A percentile compares a stretch with the other conserved stretches of the same genome.
Evolutionary conservation across 2,797 vertebrate species (phyloP).

Genomic region (Falco rusticolus): DNA sequence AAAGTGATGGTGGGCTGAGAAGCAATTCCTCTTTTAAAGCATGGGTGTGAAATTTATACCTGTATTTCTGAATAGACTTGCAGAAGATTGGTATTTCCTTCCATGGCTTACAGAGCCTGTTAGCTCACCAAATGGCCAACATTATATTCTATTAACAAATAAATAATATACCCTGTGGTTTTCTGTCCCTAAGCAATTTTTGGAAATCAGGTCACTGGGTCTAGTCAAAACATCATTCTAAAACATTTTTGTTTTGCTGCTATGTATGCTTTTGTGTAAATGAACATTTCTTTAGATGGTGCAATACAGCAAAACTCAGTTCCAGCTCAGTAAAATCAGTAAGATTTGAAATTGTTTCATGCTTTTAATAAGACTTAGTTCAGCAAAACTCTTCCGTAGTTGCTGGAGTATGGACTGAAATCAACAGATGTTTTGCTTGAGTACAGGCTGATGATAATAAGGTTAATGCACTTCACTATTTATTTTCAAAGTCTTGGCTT

Average conservation of each 20-base stretch:
- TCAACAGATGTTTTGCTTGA: background rate
- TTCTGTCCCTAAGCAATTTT: background rate
- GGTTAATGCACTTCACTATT: background rate
- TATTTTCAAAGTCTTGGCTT: background rate
- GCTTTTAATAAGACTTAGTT: background rate
- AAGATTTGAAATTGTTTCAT: background rate
- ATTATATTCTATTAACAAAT: background rate
- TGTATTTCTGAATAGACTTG: background rate
- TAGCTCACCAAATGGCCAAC: background rate
- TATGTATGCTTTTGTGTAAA: background rate
- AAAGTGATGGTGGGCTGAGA: background rate
- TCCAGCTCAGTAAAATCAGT: background rate
- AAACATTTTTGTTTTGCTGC: background rate
- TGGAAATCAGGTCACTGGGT: background rate
- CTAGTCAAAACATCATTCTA: background rate
- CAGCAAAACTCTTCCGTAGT: background rate
- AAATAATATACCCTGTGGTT: background rate
- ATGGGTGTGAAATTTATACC: background rate
- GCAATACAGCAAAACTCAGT: background rate
- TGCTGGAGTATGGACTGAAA: background rate
- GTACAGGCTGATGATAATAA: background rate
- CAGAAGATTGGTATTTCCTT: background rate
- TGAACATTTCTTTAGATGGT: background rate
- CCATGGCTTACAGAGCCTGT: background rate
- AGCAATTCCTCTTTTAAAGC: background rate